Evolutionary conservation across 2,888 invertebrate genomes (phyloP), one percentile per base, ranked within the genome.

Genomic region (Heteromurus nitidus): DNA sequence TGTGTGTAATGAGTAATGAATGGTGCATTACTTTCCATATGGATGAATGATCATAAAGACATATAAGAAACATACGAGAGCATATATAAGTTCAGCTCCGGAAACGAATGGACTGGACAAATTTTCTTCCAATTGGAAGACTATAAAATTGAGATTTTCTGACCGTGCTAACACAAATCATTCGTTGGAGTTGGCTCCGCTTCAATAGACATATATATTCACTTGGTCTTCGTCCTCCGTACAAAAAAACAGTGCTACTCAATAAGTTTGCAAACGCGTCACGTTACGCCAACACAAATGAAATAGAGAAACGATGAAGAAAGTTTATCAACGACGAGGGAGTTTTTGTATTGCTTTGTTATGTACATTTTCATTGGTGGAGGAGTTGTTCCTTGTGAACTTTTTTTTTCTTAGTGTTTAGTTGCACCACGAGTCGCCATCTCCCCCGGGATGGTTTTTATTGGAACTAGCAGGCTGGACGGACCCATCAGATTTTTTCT

Each of bases 381-480:
- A 47, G n/a, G n/a, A 47, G 11, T 47, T 22, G 55, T 11, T 50
- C n/a, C n/a, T 5, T 50, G 13, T 24, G 55, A 55, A 55, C 22
- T 22, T 55, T 55, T 55, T 50, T 5, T 50, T 50, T 16, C n/a
- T n/a, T 5, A 5, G 16, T 50, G n/a, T 58, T 42, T 31, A 73
- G 44, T 60, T 31, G 28, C 20, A 62, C 44, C 62, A 44, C 62
- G 44, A 31, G 64, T 53, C 64, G n/a, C 53, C 75, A 60, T 76
- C 75, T 76, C 75, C 75, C 75, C 42, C 50, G 50, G 75, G 75
- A 76, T 76, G 75, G 53, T 76, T 68, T 58, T 68, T 58, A 47
- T 26, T 68, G 24, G 75, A 64, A 74, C 47, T 11, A 7, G 55
- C 3, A n/a, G 58, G 18, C 5, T 28, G 65, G 18, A 74, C n/a